Conservation (phyloP, 1,140 invertebrate genomes). For the Drosophila ercepeae region DNA sequence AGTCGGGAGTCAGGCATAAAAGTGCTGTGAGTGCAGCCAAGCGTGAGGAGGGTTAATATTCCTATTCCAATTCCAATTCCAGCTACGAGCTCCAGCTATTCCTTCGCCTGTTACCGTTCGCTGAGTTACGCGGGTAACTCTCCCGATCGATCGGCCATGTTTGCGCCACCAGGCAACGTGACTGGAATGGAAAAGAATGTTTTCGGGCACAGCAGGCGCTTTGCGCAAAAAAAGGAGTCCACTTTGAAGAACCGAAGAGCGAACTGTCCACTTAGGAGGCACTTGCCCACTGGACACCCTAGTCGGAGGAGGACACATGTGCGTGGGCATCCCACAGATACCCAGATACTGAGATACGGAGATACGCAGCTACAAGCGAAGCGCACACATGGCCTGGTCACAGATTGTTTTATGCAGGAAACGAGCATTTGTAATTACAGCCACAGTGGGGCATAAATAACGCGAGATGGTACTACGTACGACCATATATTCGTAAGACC, state of each 20-base stretch:
- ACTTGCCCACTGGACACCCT: conserved; percentile 49
- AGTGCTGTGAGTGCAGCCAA: conserved; percentile 47
- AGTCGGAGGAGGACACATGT: conserved; percentile 26
- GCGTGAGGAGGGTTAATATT: conserved; percentile 56
- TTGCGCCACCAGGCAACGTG: conserved; percentile 66
- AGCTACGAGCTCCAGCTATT: conserved; percentile 17
- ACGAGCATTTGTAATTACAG: conserved; percentile 67
- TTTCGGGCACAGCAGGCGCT: conserved; percentile 28
- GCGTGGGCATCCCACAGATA: conserved; percentile 33
- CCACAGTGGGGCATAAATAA: conserved; percentile 79
- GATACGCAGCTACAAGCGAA: conserved; percentile 2
- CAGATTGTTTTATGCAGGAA: conserved; percentile 33
- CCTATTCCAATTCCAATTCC: conserved; percentile 14
- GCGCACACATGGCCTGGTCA: conserved; percentile 6
- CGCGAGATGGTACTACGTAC: conserved; percentile 29
- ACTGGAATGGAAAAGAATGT: conserved; percentile 44
- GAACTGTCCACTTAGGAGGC: conserved; percentile 29
- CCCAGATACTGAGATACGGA: neutral
- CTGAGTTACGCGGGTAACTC: conserved; percentile 22
- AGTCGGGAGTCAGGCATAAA: too few relatives aligned
- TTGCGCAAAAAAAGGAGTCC: conserved; percentile 14
- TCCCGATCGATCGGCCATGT: conserved; percentile 65
- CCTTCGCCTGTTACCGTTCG: conserved; percentile 40
- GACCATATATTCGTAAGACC: conserved; percentile 37
- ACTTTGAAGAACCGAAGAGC: conserved; percentile 38